Evolutionary conservation across 92 coral and sea anemone genomes (phyloP).

Genomic region (Phymanthus crucifer): DNA sequence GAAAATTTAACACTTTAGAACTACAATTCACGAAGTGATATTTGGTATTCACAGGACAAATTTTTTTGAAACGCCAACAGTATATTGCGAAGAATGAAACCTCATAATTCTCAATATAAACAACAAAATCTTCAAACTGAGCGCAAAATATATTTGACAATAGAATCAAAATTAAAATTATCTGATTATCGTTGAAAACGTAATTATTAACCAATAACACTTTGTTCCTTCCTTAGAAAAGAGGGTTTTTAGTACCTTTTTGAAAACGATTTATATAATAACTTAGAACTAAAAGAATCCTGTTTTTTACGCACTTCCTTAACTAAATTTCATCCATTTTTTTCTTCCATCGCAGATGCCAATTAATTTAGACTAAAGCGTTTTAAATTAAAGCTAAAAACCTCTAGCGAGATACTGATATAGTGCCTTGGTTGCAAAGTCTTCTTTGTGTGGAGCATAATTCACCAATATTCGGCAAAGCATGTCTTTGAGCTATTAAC

Average conservation of each 20-base stretch:
- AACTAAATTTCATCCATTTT: background rate
- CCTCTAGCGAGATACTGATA: background rate
- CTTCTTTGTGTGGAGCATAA: background rate
- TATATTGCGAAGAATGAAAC: background rate
- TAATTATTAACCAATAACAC: background rate
- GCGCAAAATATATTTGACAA: background rate
- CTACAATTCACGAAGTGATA: too few relatives aligned
- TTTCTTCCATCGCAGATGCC: background rate
- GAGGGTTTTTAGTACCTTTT: background rate
- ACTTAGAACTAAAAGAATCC: background rate
- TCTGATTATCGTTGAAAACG: background rate
- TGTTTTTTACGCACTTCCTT: background rate
- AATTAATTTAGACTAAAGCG: background rate
- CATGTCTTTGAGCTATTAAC: background rate
- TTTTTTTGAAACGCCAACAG: too few relatives aligned
- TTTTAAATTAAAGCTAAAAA: background rate
- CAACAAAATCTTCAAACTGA: background rate
- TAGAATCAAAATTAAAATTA: background rate
- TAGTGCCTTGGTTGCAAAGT: background rate
- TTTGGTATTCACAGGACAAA: too few relatives aligned
- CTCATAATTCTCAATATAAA: background rate
- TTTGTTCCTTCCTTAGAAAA: background rate
- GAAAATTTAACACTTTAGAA: too few relatives aligned
- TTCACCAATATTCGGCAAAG: conserved; percentile 2
- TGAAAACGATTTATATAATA: background rate